Percentiles rank a stretch among this genome's conserved stretches.
phyloP scores from a whole-genome alignment of 1,140 invertebrate species.

The Hylaeus anthracinus region DNA sequence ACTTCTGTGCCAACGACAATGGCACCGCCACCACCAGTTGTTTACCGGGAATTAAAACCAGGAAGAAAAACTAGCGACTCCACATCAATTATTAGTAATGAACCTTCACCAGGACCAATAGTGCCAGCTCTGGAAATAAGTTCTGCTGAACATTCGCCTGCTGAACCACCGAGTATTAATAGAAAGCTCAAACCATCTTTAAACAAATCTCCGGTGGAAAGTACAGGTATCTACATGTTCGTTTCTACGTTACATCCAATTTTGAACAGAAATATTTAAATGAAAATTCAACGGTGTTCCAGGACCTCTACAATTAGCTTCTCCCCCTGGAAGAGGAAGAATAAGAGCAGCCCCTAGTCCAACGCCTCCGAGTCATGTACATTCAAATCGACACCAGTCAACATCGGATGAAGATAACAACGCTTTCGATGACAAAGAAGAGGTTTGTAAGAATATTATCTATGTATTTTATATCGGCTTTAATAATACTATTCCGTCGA shows the following conservation, averaged over 20 bases:
- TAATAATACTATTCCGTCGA: neutral
- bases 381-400: constrained; percentile 71
- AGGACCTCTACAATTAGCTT: constrained; percentile 76
- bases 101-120: constrained; percentile 76
- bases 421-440: constrained; percentile 74
- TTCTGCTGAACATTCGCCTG: constrained; percentile 75
- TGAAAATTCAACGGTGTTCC: neutral
- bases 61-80: constrained; percentile 84
- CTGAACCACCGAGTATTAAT: constrained; percentile 82
- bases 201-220: constrained; percentile 71
- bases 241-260: neutral
- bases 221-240: constrained; percentile 48
- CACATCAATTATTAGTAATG: constrained; percentile 77
- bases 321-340: constrained; percentile 77
- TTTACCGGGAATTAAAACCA: constrained; percentile 90
- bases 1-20: constrained; percentile 69
- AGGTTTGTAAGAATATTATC: constrained; percentile 59
- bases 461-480: neutral
- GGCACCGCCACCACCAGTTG: constrained; percentile 83
- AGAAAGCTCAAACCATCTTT: constrained; percentile 82
- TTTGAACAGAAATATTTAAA: neutral
- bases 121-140: constrained; percentile 65
- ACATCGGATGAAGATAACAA: constrained; percentile 78
- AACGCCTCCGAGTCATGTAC: constrained; percentile 72
- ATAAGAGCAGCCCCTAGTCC: constrained; percentile 81